phyloP scores from a whole-genome alignment of 2,888 invertebrate species.

The Noctua janthina region DNA sequence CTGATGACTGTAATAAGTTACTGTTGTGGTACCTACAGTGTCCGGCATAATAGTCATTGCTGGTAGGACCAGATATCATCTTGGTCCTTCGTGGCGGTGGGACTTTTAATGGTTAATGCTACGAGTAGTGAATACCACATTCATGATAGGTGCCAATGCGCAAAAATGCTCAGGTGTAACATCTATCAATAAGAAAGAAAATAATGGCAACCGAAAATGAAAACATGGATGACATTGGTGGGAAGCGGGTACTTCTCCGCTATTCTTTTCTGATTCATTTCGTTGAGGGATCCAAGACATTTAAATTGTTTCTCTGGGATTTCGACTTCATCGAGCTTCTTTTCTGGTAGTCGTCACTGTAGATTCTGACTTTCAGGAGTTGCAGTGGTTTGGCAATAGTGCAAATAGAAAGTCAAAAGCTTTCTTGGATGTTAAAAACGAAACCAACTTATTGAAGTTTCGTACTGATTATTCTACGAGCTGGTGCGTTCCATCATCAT shows the following conservation, averaged over 20 bases:
- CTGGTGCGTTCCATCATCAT: background rate
- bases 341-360: too few relatives aligned
- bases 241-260: too few relatives aligned
- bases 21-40: constrained; percentile 9
- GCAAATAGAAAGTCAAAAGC: background rate
- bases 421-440: background rate
- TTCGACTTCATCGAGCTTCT: too few relatives aligned
- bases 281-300: too few relatives aligned
- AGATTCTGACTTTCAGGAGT: too few relatives aligned
- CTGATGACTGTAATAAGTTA: constrained; percentile 48
- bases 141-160: background rate
- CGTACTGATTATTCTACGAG: too few relatives aligned
- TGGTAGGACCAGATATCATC: constrained; percentile 20
- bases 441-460: background rate
- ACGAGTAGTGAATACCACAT: background rate
- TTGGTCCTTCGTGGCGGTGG: background rate
- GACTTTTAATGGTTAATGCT: background rate
- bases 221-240: background rate
- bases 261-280: too few relatives aligned
- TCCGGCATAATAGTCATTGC: background rate
- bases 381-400: too few relatives aligned
- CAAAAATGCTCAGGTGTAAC: background rate
- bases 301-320: too few relatives aligned
- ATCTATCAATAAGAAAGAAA: background rate
- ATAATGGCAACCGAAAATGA: background rate